Evolutionary conservation across 2,797 vertebrate genomes (phyloP), one percentile per base, ranked within the genome.

Genomic region (Vespertilio murinus): DNA sequence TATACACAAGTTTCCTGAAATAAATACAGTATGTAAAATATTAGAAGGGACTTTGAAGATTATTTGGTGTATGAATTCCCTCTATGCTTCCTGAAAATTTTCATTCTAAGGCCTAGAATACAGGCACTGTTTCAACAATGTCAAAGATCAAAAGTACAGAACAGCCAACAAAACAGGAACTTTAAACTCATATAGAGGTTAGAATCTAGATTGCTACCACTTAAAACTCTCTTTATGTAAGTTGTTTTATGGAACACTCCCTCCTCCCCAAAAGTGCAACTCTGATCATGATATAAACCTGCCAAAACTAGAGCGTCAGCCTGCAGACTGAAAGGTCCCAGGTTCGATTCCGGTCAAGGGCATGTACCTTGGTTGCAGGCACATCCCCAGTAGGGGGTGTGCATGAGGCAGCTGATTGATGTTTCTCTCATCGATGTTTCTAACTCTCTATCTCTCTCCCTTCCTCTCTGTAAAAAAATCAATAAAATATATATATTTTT

Each of bases 11-110:
- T 94, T 91, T 90, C 30, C 40, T 90, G 18, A 45, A 73, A 71
- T 86, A 94, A 95, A 94, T 73, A 64, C 33, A 69, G 38, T 84
- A 81, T 54, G 17, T 64, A 74, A 92, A 94, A 52, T 47, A 35
- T 38, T 88, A 38, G 64, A 79, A 90, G 71, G 52, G 42, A 90
- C 16, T 52, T 49, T 78, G 20, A 90, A 84, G 73, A 86, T 56
- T 67, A 86, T 20, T 71, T 22, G 18, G 52, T 42, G 1, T 83
- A 49, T 83, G 54, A 92, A 85, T 65, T 94, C 23, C 28, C 45
- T 70, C n/a, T 54, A 74, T 13, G 30, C 38, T 42, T 81, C 22
- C 64, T 67, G 33, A 75, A 71, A 95, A 79, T 8, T 49, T 88
- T 88, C 69, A 78, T 38, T 84, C 6, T 30, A 74, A 59, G 25